Evolutionary conservation across 2,113 vertebrate genomes (phyloP).

Genomic region (Phylloscopus whistleri): DNA sequence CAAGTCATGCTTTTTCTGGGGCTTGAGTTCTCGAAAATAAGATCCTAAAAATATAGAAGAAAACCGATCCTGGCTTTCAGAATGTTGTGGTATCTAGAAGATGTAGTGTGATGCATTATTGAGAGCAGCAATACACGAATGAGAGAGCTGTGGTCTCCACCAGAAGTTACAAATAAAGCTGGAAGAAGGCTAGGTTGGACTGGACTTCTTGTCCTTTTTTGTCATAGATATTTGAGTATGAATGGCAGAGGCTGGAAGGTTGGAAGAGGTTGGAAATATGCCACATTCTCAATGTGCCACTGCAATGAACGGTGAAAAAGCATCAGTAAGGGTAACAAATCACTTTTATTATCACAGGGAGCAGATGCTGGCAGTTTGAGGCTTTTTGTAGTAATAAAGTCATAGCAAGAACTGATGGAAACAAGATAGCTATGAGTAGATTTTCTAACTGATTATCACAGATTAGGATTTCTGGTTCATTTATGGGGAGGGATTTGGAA

Average conservation of each 20-base stretch:
- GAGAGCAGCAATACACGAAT: background rate
- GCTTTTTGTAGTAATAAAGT: background rate
- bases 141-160: fast-evolving
- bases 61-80: background rate
- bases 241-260: background rate
- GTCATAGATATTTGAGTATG: background rate
- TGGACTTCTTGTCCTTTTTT: background rate
- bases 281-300: background rate
- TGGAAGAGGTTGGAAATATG: background rate
- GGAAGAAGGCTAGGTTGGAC: background rate
- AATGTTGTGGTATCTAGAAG: background rate
- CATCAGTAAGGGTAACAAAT: background rate
- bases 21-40: background rate
- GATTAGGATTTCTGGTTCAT: background rate
- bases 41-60: background rate
- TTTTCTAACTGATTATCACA: background rate
- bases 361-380: background rate
- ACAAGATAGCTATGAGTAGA: background rate
- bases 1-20: background rate
- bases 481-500: background rate
- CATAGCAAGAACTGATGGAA: background rate
- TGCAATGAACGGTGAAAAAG: background rate
- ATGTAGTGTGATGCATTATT: background rate
- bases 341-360: background rate
- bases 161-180: background rate